A percentile compares a stretch with the other conserved stretches of the same genome.
Evolutionary conservation across 2,888 invertebrate genomes (phyloP).

Genomic region (Drosophila formosana): DNA sequence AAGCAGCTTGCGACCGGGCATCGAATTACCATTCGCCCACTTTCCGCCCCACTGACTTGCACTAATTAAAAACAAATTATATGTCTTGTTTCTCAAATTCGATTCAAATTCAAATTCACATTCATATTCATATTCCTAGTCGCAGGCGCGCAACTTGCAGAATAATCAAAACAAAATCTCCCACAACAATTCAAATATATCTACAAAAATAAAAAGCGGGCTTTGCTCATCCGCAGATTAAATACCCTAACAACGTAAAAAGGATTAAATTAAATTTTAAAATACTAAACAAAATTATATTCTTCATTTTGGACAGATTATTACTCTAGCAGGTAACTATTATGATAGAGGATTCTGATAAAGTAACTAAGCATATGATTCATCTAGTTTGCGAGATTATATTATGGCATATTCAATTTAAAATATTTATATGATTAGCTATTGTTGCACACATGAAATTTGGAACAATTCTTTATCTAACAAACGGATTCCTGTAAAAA

Average conservation of each 20-base stretch:
- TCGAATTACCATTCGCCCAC: conserved; percentile 20
- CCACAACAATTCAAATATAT: conserved; percentile 56
- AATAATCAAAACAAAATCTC: conserved; percentile 40
- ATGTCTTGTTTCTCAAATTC: conserved; percentile 43
- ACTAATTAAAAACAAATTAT: conserved; percentile 71
- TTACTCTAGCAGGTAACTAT: no score
- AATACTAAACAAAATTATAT: no score
- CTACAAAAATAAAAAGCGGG: background rate
- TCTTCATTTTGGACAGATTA: no score
- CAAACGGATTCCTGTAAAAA: no score
- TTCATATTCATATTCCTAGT: background rate
- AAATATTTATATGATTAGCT: no score
- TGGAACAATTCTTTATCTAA: no score
- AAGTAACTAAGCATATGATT: no score
- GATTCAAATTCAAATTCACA: conserved; percentile 7
- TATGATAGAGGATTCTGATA: no score
- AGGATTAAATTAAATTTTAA: background rate
- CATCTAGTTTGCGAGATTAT: no score
- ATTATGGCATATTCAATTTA: no score
- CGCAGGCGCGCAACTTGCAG: conserved; percentile 25
- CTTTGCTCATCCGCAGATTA: background rate
- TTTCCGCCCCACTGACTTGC: conserved; percentile 57
- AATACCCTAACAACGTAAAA: background rate
- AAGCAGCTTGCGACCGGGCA: conserved; percentile 52
- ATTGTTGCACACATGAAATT: no score